These are phyloP conservation scores for Drosophila lini DNA, from an alignment of 1,140 invertebrate species.

Conservation along the genomic window DNA sequence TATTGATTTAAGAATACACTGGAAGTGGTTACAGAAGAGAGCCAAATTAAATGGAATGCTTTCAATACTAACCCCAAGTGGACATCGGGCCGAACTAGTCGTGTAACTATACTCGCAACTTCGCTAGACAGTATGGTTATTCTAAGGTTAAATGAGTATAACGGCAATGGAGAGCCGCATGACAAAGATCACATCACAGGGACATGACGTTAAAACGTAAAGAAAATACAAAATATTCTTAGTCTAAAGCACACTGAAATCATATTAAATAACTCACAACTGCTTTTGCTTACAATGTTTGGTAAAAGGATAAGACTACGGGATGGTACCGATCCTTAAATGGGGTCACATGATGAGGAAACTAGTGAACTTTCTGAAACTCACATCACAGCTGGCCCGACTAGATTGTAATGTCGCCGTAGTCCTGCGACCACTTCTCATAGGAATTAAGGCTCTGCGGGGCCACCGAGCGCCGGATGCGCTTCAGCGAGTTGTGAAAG, in stretches of 20 bases:
- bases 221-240: conserved; percentile 43
- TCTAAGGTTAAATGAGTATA: conserved; percentile 41
- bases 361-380: conserved; percentile 53
- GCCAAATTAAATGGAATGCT: conserved; percentile 17
- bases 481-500: conserved; percentile 95
- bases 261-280: conserved; percentile 47
- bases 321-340: conserved; percentile 29
- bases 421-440: conserved; percentile 97
- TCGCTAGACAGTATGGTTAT: conserved; percentile 12
- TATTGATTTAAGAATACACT: conserved; percentile 46
- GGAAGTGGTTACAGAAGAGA: conserved; percentile 31
- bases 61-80: conserved; percentile 9
- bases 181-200: conserved; percentile 8
- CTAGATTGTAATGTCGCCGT: conserved; percentile 88
- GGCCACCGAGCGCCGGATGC: conserved; percentile 95
- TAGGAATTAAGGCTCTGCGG: conserved; percentile 93
- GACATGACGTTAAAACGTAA: conserved; percentile 18
- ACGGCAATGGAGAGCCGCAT: conserved; percentile 16
- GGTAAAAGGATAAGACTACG: conserved; percentile 58
- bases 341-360: conserved; percentile 56
- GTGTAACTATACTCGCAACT: background rate
- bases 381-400: conserved; percentile 63
- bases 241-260: conserved; percentile 51
- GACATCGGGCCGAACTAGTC: background rate
- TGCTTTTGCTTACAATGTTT: conserved; percentile 53